Base-by-base conservation (phyloP, 2,888 invertebrate species). In the Eustalomyia histrio region DNA sequence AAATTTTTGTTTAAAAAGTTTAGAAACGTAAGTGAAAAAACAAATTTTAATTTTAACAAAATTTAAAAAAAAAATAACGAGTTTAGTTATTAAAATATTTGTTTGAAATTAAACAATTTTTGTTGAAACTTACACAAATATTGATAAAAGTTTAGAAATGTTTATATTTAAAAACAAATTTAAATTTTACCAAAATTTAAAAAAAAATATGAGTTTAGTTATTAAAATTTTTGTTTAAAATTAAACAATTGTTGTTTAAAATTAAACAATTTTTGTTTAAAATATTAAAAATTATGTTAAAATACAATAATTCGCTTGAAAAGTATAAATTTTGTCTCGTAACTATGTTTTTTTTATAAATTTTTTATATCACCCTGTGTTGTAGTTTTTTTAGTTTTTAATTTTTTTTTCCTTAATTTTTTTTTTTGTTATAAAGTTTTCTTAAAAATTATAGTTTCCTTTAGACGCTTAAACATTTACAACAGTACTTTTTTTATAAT, bases 341-440 rank as follows among this genome's bases (percentile, higher is more conserved):
- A 71, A 64, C 8, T 61, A 63, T 29, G 35, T 61, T 52, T 12
- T 47, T 57, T 69, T 18, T 52, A 39, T 74, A 52, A 35, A 53
- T 55, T 69, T 73, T 88, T 87, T 85, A 87, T 89, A 89, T 89
- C 89, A 89, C 89, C 89, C 89, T 89, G 89, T 89, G 86, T 89
- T 89, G 88, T 88, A 87, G 87, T 87, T 83, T 84, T 84, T 82
- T 85, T 84, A 24, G 52, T 47, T 74, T 58, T 60, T 57, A 52
- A 39, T 61, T 60, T 53, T 43, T 53, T 21, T 50, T 43, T 33
- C 24, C 61, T 61, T 63, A 50, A 64, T 52, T 12, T 58, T 29
- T 35, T n/a, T 57, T 58, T 24, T 63, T 65, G 72, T 64, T 57
- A 16, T 50, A 16, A 35, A 21, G 52, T 76, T 68, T 67, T 63